Evolutionary conservation across 1,140 invertebrate genomes (phyloP), one percentile per base, ranked within the genome.

Genomic region (Drosophila ananassae): DNA sequence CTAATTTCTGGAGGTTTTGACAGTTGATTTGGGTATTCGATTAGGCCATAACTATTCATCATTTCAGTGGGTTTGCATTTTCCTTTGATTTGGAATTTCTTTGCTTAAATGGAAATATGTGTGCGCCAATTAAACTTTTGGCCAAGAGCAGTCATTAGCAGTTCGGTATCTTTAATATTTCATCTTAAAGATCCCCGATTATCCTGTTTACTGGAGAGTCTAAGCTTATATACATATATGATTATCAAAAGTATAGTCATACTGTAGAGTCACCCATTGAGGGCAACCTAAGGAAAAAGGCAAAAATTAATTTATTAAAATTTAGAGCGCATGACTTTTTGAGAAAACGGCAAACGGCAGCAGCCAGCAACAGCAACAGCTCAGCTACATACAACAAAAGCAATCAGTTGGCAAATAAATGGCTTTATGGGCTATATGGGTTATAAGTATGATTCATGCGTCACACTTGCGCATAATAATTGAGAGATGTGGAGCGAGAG

Each of bases 301-400:
- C 51, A 64, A 71, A 69, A 81, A 81, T 71, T 85, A 81, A 87
- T 87, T 85, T 85, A 87, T 85, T 81, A 87, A 85, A 87, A 87
- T 67, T 82, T 87, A 72, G 81, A 75, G 81, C 80, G 80, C 80
- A 83, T 84, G 80, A 83, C 80, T 87, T 77, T 77, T 68, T 48
- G 48, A 52, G 78, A 68, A 85, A 87, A 77, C 79, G 77, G 71
- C 74, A 67, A 67, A 67, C 41, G 63, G 54, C 53, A 72, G 55
- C 34, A 64, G 25, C 25, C 25, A 64, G 50, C 48, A 50, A 46
- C 64, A 58, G 37, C 55, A 55, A 28, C 25, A 25, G 30, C 6
- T n/a, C 60, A 62, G 41, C 28, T 7, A 28, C 61, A 34, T 25
- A 28, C 55, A 44, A 53, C 13, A 53, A 61, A 39, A 55, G 37